Evolutionary conservation across 1,140 invertebrate genomes (phyloP).

Genomic region (Pachypeltis micranthus): DNA sequence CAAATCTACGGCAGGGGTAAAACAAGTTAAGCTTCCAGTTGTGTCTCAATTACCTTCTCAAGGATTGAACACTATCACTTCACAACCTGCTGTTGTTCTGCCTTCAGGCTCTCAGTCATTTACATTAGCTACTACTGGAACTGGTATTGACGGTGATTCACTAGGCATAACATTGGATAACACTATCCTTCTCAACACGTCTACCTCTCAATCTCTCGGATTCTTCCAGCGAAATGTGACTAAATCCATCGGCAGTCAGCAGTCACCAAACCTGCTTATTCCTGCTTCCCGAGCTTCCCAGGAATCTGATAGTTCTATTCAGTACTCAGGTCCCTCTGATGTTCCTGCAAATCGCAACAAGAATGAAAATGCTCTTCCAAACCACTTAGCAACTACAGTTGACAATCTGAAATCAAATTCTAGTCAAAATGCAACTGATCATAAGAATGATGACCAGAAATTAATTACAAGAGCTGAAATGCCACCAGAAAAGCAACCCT

Average conservation of each 20-base stretch:
- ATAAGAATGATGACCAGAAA: background rate
- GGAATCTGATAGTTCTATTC: background rate
- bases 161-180: slow-evolving; percentile 24
- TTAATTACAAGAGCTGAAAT: background rate
- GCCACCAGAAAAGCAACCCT: background rate
- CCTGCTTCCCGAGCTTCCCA: background rate
- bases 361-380: background rate
- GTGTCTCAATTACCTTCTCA: slow-evolving; percentile 23
- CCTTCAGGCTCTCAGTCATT: slow-evolving; percentile 24
- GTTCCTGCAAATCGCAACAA: background rate
- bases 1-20: slow-evolving; percentile 24
- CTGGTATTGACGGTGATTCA: slow-evolving; percentile 19
- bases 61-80: slow-evolving; percentile 20
- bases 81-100: slow-evolving; percentile 27
- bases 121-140: slow-evolving; percentile 19
- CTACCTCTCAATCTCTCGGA: slow-evolving; percentile 20
- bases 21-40: slow-evolving; percentile 28
- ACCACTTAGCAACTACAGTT: background rate
- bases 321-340: background rate
- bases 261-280: slow-evolving; percentile 1
- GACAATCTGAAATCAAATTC: background rate
- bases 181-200: slow-evolving; percentile 24
- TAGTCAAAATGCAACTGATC: background rate
- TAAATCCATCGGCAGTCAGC: background rate
- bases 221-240: slow-evolving; percentile 22